Evolutionary conservation across 2,888 invertebrate genomes (phyloP), one percentile per base, ranked within the genome.

Genomic region (Meganola albula): DNA sequence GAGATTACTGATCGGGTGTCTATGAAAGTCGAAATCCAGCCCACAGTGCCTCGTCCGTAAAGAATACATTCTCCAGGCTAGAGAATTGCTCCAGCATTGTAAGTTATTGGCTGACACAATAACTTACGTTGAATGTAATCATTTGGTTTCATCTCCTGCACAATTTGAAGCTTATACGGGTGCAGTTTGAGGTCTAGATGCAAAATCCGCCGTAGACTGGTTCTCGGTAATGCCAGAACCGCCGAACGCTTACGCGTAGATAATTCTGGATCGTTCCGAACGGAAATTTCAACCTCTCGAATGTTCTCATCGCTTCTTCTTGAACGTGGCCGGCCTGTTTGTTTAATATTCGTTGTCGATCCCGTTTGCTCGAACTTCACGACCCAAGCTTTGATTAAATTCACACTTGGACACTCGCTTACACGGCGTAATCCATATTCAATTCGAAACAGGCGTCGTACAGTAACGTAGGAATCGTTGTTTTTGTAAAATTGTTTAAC

Each of bases 131-230:
- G 33, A 13, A 28, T 37, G 8, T 28, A 22, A 20, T 31, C 38
- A 27, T 25, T 30, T 3, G 26, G 23, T 30, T 38, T 38, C 27
- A 33, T 30, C 23, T 37, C 37, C 14, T 37, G 33, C 20, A 29
- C 20, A 8, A 27, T 12, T 12, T 25, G 25, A 13, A 13, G n/a
- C 12, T 13, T 25, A 7, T 25, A 25, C 8, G 22, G 22, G 27
- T 32, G 32, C 10, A 32, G 16, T 11, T 10, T 20, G 21, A 32
- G 14, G 22, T 32, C 26, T 26, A 21, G 20, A 20, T 26, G 13
- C 14, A 31, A 31, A 40, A 35, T 40, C 22, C 40, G 35, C 35
- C 32, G 40, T 33, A 40, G 27, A 23, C 30, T 13, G 21, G 27
- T 32, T 27, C 27, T 40, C 26, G 35, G 31, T 29, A 31, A 24